Base-by-base conservation (phyloP, 2,113 vertebrate species). In the Rhinogobius similis region DNA sequence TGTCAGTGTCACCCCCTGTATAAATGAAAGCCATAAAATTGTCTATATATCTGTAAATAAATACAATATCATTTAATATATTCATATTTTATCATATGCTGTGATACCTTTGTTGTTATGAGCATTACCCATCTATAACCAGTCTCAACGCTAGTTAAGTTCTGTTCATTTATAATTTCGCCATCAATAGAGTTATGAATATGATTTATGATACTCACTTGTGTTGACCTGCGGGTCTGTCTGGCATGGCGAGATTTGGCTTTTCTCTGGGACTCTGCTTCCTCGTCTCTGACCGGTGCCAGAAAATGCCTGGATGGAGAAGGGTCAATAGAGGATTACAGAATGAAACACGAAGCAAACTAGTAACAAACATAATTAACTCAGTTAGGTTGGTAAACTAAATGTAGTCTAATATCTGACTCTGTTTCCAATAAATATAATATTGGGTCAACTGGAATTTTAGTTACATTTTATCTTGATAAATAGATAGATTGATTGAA, bases 141-240 rank as follows among this genome's bases (percentile, higher is more conserved):
- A 36, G 32, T 36, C 32, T 36, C 32, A 36, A 3, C 9, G 32
- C 3, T 36, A 8, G 32, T 36, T 36, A 5, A 3, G 32, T 5
- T 36, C 9, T 36, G 32, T 8, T 7, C 32, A 14, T 55, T 24
- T 24, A 10, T 53, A 12, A 23, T 48, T 48, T 21, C 18, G n/a
- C 46, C 8, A 13, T 23, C 10, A 53, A 53, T 13, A 24, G 23
- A 2, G 18, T 27, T 14, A 32, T 13, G 21, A 39, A 56, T 79
- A 24, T 53, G 21, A 23, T 53, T 24, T 23, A 23, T 24, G 10
- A 53, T 24, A 26, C 24, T 55, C 24, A 98, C 97, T 92, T 98
- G 96, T 5, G 96, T 98, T 24, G 96, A 97, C 85, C 97, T 93
- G 64, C 96, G 94, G 0, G 96, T 98, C 89, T 98, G 96, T 55